Base-by-base conservation (phyloP, 1,140 invertebrate species). In the Trissolcus basalis region DNA sequence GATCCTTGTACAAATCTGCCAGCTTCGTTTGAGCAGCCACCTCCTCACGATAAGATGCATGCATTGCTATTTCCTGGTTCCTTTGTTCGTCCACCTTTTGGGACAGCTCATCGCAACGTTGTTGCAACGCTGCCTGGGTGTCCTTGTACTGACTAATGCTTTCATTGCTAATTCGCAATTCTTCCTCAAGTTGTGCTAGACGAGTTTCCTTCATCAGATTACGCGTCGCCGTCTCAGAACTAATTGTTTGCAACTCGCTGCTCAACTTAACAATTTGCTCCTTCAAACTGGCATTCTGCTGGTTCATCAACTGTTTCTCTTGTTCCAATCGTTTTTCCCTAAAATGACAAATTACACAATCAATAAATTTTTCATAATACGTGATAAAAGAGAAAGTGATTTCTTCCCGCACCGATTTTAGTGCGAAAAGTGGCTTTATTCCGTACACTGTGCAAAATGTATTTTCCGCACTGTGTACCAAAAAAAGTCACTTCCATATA, bases 31-130 rank as follows among this genome's bases (percentile, higher is more conserved):
- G 96, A 0, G 95, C 92, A 74, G 93, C 90, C 10, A 97, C 87
- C 90, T 98, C 96, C 78, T 94, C 93, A 78, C 93, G 91, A 80
- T 94, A 96, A 36, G 93, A 93, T 76, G 96, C 92, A 81, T 95
- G 92, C 85, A 95, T 91, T 82, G 94, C 92, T 11, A 91, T 89
- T 83, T 96, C 92, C 43, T 91, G 89, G 69, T 94, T 93, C 76
- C 93, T 90, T 63, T 95, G 93, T 82, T 94, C 92, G 76, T 93
- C 91, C 8, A 96, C 86, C 81, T 93, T 93, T 75, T 95, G 89
- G 7, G 92, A 90, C 1, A 96, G 85, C 77, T 92, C 90, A 82
- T 96, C 94, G 70, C 93, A 91, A 55, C 93, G 93, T 43, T 85
- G 86, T 67, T 91, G 92, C 50, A 96, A 86, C 16, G 91, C 91